Conservation (phyloP, 1,140 invertebrate genomes). For the Drosophila rufa region DNA sequence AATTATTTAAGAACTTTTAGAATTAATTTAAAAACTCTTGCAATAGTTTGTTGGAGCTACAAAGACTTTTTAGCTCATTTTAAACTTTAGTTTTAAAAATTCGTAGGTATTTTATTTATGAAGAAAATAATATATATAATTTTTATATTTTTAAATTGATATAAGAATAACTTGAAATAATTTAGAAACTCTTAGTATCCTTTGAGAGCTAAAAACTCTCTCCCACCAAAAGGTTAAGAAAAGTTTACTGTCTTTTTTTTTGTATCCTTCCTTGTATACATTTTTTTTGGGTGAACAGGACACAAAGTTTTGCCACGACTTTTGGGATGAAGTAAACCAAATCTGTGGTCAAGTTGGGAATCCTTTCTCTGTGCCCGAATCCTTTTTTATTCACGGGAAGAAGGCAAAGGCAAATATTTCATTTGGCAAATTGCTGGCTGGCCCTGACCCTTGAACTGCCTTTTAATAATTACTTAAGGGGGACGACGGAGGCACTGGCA, state of each 20-base stretch:
- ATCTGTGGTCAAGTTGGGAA: constrained; percentile 31
- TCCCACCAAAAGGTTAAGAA: neutral
- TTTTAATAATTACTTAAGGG: constrained; percentile 39
- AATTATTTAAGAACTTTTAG: too few species aligned
- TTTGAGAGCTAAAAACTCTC: too few species aligned
- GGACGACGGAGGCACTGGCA: neutral
- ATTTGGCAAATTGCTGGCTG: constrained; percentile 35
- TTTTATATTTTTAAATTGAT: too few species aligned
- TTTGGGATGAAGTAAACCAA: constrained; percentile 33
- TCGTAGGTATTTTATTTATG: too few species aligned
- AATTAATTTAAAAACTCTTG: too few species aligned
- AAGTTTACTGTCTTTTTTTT: neutral
- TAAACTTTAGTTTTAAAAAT: too few species aligned
- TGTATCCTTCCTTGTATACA: neutral
- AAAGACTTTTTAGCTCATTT: too few species aligned
- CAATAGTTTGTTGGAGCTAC: too few species aligned
- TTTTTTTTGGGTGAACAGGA: neutral
- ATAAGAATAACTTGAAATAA: too few species aligned
- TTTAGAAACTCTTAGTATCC: too few species aligned
- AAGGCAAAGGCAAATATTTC: constrained; percentile 22
- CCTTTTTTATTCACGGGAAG: constrained; percentile 2
- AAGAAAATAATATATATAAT: too few species aligned
- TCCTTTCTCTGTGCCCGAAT: constrained; percentile 3
- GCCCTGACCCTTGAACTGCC: constrained; percentile 24
- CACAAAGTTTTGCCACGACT: constrained; percentile 15